Evolutionary conservation across 2,797 vertebrate species (phyloP), one percentile per base, ranked within the genome.

Genomic region (Esox lucius): DNA sequence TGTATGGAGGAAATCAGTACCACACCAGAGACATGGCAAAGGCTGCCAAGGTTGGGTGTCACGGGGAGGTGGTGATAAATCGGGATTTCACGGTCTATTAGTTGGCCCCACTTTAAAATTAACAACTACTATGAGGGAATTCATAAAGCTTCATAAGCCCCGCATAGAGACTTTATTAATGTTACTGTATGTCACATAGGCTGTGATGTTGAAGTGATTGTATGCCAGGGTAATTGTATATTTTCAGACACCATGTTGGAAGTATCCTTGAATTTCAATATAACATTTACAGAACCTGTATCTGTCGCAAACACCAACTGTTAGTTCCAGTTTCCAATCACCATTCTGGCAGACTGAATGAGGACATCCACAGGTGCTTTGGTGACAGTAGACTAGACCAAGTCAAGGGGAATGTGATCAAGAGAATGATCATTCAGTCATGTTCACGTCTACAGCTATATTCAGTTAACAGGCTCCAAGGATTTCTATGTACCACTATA

Each of bases 331-430:
- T 74, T 69, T 92, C 78, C 28, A 4, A 49, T 92, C 84, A 83
- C 87, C 72, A 67, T 22, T 28, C 31, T 78, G 79, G 78, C 90
- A 92, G 89, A 90, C 91, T 35, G 75, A 75, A 80, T 88, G 75
- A 80, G 71, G 67, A 78, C 74, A 83, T 81, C 79, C 67, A 22
- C 31, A 66, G 77, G 81, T 76, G 70, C 81, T 84, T 81, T 71
- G 69, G 75, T 73, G 81, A 74, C 83, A 78, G 79, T 80, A 82
- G 76, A 73, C 78, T 84, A 79, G 65, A 87, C 81, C 72, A 70
- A 73, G 80, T 84, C 79, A 80, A 82, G 75, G 71, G 75, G 67
- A 75, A 79, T 72, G 17, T 17, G 42, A 39, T 46, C 19, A 46
- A 42, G 39, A 13, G 35, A 39, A 6, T 48, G 22, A 39, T 15